Percentiles rank a stretch among this genome's conserved stretches.
These are phyloP conservation scores for Hypercompe scribonia DNA, from an alignment of 2,888 invertebrate genomes.

Conservation along the genomic window DNA sequence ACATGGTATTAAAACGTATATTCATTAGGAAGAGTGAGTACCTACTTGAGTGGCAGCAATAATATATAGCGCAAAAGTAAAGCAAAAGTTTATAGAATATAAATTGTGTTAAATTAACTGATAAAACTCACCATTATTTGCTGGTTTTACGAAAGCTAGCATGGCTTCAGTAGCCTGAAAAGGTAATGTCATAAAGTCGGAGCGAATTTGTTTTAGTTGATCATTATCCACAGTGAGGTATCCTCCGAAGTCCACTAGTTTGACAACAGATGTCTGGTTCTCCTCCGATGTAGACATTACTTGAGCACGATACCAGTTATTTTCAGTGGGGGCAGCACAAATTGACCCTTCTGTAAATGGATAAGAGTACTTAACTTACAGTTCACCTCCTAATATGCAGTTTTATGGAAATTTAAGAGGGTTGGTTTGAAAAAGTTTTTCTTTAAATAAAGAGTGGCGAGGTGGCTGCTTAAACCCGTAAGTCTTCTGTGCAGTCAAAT, in stretches of 20 bases:
- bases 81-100: not conserved
- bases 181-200: constrained; percentile 97
- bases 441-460: not conserved
- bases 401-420: not conserved
- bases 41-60: too few relatives aligned
- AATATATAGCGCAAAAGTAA: too few relatives aligned
- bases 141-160: constrained; percentile 95
- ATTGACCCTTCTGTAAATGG: constrained; percentile 91
- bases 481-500: not conserved
- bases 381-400: not conserved
- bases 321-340: constrained; percentile 94
- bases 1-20: too few relatives aligned
- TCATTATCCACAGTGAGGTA: constrained; percentile 92
- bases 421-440: not conserved
- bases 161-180: constrained; percentile 99
- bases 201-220: constrained; percentile 95
- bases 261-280: constrained; percentile 91
- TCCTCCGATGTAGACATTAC: constrained; percentile 90
- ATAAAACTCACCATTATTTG: constrained; percentile 87
- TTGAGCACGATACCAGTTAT: constrained; percentile 96
- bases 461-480: too few relatives aligned
- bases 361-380: constrained; percentile 14
- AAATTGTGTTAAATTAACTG: not conserved
- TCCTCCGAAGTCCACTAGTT: constrained; percentile 98
- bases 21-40: too few relatives aligned